phyloP scores from a whole-genome alignment of 2,113 vertebrate species.

The Brachionichthys hirsutus region DNA sequence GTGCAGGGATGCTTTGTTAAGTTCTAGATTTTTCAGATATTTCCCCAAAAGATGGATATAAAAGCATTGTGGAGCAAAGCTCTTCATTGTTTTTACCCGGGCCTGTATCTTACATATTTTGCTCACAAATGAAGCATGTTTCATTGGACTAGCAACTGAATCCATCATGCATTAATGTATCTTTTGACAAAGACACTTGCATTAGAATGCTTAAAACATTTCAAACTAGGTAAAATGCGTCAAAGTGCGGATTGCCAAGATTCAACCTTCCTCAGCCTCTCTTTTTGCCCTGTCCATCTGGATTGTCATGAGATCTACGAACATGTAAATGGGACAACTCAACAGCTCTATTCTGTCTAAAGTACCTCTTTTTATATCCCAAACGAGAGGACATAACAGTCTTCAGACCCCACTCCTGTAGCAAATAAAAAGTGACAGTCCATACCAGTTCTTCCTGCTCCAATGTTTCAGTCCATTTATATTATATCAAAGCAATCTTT shows the following conservation, averaged over 20 bases:
- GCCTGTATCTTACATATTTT: conserved; percentile 50
- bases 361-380: conserved; percentile 69
- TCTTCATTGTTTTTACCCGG: conserved; percentile 39
- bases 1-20: conserved; percentile 36
- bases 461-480: conserved; percentile 50
- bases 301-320: conserved; percentile 80
- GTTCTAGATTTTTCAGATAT: conserved; percentile 22
- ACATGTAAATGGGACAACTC: conserved; percentile 55
- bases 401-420: conserved; percentile 50
- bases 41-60: conserved; percentile 10
- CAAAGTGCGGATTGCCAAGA: conserved; percentile 80
- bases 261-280: conserved; percentile 60
- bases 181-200: conserved; percentile 71
- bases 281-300: conserved; percentile 65
- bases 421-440: conserved; percentile 46
- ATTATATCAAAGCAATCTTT: conserved; percentile 47
- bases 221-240: conserved; percentile 75
- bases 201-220: conserved; percentile 76
- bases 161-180: conserved; percentile 74
- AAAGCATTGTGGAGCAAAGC: conserved; percentile 53
- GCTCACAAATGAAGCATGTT: conserved; percentile 62
- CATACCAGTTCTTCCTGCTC: conserved; percentile 48
- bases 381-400: conserved; percentile 51
- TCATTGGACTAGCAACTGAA: conserved; percentile 47
- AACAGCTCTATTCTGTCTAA: conserved; percentile 57